Conservation (phyloP, 35 echinoderm and acorn worm genomes). For the Apostichopus japonicus region DNA sequence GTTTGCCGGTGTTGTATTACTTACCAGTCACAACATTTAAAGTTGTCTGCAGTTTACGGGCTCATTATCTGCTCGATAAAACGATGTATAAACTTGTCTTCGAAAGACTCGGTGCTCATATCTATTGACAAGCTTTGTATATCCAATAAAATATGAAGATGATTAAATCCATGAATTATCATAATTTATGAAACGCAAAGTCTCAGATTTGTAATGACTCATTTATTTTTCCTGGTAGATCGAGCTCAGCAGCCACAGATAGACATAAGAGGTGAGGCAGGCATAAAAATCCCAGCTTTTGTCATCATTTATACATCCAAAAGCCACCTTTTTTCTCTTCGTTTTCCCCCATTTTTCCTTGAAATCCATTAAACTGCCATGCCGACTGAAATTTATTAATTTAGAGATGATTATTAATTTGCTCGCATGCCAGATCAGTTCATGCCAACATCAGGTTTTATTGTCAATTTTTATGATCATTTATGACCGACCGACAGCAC, state of each 20-base stretch:
- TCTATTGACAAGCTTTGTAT: too few species aligned
- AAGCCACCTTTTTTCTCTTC: not conserved
- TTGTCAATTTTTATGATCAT: too few species aligned
- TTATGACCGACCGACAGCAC: too few species aligned
- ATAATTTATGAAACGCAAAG: too few species aligned
- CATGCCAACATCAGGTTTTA: not conserved
- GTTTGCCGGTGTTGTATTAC: too few species aligned
- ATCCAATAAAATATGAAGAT: too few species aligned
- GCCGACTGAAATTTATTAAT: not conserved
- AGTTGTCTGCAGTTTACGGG: too few species aligned
- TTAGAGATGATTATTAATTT: not conserved
- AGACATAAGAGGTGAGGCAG: not conserved
- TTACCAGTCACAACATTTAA: too few species aligned
- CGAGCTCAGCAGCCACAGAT: not conserved
- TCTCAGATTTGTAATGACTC: not conserved
- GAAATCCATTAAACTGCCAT: not conserved
- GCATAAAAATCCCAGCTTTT: not conserved
- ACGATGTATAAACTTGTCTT: too few species aligned
- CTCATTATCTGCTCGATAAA: too few species aligned
- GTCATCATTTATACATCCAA: constrained; percentile 9
- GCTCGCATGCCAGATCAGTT: not conserved
- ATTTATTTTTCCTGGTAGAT: constrained; percentile 8
- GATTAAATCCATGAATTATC: too few species aligned
- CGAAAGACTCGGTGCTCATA: too few species aligned
- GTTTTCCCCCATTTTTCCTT: not conserved